These are phyloP conservation scores for Eulemur rubriventer DNA, from an alignment of 2,797 vertebrate species.

Conservation along the genomic window DNA sequence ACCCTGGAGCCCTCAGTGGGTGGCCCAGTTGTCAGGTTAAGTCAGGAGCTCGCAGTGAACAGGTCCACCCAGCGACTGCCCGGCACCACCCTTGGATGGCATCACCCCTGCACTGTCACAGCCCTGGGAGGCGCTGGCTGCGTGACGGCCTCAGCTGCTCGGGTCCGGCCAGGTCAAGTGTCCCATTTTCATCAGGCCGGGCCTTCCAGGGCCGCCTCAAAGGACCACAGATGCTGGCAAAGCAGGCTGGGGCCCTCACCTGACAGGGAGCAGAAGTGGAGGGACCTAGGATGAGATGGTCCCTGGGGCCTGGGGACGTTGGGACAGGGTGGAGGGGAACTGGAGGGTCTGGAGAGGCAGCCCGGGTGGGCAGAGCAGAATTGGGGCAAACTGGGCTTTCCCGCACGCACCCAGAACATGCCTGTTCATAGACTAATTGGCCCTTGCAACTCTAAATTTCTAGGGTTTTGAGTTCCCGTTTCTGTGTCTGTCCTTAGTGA, in stretches of 20 bases:
- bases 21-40: background rate
- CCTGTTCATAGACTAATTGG: accelerated
- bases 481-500: background rate
- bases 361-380: background rate
- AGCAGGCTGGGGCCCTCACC: background rate
- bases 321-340: background rate
- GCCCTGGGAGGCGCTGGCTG: background rate
- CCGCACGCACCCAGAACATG: accelerated
- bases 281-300: background rate
- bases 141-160: accelerated
- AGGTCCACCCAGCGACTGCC: accelerated
- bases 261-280: background rate
- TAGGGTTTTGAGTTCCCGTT: background rate
- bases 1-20: too few species aligned
- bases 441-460: background rate
- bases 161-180: too few species aligned
- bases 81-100: background rate
- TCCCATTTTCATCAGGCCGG: background rate
- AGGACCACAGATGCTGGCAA: background rate
- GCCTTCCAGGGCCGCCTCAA: background rate
- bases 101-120: accelerated
- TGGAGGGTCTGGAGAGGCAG: background rate
- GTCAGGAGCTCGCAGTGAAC: background rate
- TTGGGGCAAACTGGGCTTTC: too few species aligned
- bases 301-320: background rate